These are phyloP conservation scores for Acromyrmex heyeri DNA, from an alignment of 1,140 invertebrate genomes.

Conservation along the genomic window DNA sequence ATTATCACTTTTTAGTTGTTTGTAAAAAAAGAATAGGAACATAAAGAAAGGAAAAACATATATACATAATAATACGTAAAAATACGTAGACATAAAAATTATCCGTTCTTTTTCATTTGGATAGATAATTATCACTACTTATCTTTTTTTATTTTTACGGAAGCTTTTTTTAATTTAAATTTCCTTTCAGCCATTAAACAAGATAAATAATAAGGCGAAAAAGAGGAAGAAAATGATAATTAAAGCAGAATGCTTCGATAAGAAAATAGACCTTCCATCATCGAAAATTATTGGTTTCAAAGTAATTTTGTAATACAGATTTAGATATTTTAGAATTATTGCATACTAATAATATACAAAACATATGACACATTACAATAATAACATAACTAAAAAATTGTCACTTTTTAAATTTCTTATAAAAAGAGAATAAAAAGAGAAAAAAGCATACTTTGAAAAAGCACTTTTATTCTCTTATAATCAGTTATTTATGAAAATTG, in stretches of 20 bases:
- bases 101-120: too few relatives aligned
- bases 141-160: neutral
- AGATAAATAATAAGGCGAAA: neutral
- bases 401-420: too few relatives aligned
- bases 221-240: neutral
- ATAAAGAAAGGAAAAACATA: too few relatives aligned
- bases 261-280: neutral
- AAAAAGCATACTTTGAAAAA: too few relatives aligned
- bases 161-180: neutral
- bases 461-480: too few relatives aligned
- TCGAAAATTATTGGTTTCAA: constrained; percentile 9
- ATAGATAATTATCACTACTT: neutral
- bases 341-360: neutral
- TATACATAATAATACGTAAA: too few relatives aligned
- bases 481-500: too few relatives aligned
- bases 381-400: too few relatives aligned
- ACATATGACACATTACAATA: neutral
- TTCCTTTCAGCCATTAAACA: neutral
- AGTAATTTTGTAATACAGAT: constrained; percentile 30
- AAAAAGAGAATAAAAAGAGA: too few relatives aligned
- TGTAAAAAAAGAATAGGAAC: too few relatives aligned
- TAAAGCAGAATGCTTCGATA: neutral
- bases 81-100: too few relatives aligned
- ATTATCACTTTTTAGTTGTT: too few relatives aligned
- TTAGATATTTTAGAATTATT: constrained; percentile 8